Evolutionary conservation across 1,140 invertebrate genomes (phyloP).

Genomic region (Neodiprion lecontei): DNA sequence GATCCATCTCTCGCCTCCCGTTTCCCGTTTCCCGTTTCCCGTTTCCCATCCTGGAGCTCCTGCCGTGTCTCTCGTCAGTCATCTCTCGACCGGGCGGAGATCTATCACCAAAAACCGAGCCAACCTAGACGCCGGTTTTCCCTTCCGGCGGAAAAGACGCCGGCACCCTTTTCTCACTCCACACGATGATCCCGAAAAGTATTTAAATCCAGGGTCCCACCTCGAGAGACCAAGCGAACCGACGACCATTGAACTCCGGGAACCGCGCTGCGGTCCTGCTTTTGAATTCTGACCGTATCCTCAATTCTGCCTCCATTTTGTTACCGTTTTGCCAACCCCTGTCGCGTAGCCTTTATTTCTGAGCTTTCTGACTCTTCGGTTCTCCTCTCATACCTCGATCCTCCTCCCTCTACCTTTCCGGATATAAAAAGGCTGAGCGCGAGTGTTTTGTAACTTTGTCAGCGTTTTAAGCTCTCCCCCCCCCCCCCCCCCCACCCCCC

Average conservation of each 20-base stretch:
- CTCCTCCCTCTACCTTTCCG: constrained; percentile 19
- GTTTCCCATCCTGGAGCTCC: background rate
- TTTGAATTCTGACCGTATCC: background rate
- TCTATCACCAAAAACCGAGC: background rate
- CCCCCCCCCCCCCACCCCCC: too few species aligned
- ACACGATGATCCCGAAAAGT: background rate
- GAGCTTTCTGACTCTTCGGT: constrained; percentile 17
- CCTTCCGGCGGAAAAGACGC: too few species aligned
- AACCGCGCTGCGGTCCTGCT: background rate
- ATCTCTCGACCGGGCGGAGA: background rate
- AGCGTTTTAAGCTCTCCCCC: constrained; percentile 50
- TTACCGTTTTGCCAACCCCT: constrained; percentile 5
- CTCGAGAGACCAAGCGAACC: background rate
- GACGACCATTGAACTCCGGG: background rate
- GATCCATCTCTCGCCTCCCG: constrained; percentile 28
- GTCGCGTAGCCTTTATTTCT: constrained; percentile 4
- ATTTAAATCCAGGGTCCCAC: background rate
- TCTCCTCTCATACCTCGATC: constrained; percentile 24
- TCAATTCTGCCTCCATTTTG: constrained; percentile 1
- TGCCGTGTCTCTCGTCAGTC: background rate
- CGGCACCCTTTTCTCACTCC: too few species aligned
- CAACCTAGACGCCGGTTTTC: too few species aligned
- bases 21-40: constrained; percentile 10
- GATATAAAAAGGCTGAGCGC: constrained; percentile 42
- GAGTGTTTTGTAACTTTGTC: constrained; percentile 56